A percentile compares a stretch with the other conserved stretches of the same genome.
Conservation (phyloP, 2,797 vertebrate genomes). For the Ctenopoma multispine region DNA sequence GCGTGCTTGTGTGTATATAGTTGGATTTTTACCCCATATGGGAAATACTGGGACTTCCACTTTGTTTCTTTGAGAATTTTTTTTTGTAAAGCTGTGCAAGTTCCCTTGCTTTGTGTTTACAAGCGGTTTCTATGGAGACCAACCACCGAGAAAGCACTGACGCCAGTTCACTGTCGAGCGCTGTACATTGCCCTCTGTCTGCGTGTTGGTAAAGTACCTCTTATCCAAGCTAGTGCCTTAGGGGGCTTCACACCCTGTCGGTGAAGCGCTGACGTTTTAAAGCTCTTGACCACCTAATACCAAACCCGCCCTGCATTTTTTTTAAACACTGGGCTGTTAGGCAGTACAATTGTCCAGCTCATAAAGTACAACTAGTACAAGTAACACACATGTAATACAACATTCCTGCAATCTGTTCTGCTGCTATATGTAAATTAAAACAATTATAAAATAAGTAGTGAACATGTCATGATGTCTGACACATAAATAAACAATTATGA, state of each 20-base stretch:
- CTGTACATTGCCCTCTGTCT: conserved; percentile 53
- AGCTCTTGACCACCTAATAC: conserved; percentile 10
- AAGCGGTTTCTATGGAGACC: conserved; percentile 60
- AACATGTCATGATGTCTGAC: background rate
- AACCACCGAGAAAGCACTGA: conserved; percentile 30
- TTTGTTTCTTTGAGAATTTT: conserved; percentile 21
- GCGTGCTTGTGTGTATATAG: conserved; percentile 23
- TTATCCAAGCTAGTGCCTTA: conserved; percentile 42
- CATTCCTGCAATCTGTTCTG: background rate
- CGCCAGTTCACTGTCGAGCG: conserved; percentile 20
- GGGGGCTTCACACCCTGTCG: conserved; percentile 41
- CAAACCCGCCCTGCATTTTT: background rate
- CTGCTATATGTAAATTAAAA: background rate
- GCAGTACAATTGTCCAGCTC: no score
- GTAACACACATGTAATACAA: background rate
- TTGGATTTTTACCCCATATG: conserved; percentile 20
- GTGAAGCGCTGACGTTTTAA: conserved; percentile 15
- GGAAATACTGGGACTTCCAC: conserved; percentile 76
- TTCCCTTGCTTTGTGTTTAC: conserved; percentile 58
- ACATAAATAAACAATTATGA: background rate
- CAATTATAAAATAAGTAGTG: background rate
- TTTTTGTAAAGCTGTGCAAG: background rate
- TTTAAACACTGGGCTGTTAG: no score
- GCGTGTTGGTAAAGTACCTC: conserved; percentile 23
- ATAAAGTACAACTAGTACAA: no score